Percentiles rank a stretch among this genome's conserved stretches.
phyloP scores from a whole-genome alignment of 2,113 vertebrate species.

The Sinocyclocheilus anophthalmus region DNA sequence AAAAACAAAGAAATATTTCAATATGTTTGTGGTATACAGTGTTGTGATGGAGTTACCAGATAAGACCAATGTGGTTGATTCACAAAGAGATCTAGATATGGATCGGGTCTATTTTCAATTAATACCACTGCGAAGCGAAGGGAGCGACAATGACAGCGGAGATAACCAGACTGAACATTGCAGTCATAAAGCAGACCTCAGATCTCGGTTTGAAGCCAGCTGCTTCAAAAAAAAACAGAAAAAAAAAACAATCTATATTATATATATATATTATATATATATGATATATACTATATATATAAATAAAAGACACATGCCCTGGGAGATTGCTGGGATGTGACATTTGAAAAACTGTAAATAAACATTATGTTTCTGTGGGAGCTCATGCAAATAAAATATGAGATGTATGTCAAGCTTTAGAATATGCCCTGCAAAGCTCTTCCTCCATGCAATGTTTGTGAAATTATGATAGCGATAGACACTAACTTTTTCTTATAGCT shows the following conservation, averaged over 20 bases:
- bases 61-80: background rate
- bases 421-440: constrained; percentile 2
- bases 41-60: background rate
- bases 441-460: background rate
- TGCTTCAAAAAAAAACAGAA: background rate
- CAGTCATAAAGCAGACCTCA: constrained; percentile 13
- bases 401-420: constrained; percentile 3
- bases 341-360: constrained; percentile 23
- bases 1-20: too few relatives aligned
- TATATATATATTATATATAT: too few relatives aligned
- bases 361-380: constrained; percentile 6
- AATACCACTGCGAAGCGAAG: background rate
- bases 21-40: background rate
- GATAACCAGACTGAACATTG: background rate
- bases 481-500: background rate
- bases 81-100: background rate
- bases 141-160: background rate
- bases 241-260: too few relatives aligned
- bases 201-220: background rate
- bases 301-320: background rate
- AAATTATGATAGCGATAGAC: background rate
- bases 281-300: background rate
- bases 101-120: background rate
- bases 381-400: background rate
- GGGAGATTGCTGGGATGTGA: background rate